Conservation (phyloP, 2,888 invertebrate genomes). For the Neocrepidodera transversa region DNA sequence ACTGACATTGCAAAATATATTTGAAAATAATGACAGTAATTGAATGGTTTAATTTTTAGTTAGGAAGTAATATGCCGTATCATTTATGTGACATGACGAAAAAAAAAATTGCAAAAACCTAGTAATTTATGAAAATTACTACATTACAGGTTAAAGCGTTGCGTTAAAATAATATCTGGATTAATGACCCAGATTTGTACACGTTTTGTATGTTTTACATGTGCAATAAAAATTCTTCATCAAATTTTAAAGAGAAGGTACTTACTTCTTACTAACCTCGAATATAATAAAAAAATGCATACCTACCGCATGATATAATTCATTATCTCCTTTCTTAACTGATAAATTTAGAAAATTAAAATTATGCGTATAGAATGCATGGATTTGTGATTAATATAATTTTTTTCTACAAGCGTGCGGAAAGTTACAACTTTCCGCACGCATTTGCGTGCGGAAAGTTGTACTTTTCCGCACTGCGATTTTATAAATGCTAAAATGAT, state of each 20-base stretch:
- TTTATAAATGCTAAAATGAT: too few relatives aligned
- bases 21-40: not conserved
- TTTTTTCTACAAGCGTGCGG: too few relatives aligned
- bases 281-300: too few relatives aligned
- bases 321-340: too few relatives aligned
- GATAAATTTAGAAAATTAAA: too few relatives aligned
- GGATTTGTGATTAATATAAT: too few relatives aligned
- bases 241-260: conserved; percentile 4
- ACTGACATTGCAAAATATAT: too few relatives aligned
- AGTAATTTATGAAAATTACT: conserved; percentile 14
- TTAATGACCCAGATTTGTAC: conserved; percentile 10
- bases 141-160: not conserved
- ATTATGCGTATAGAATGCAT: too few relatives aligned
- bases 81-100: conserved; percentile 5
- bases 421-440: too few relatives aligned
- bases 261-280: conserved; percentile 1
- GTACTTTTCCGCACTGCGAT: too few relatives aligned
- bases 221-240: conserved; percentile 9
- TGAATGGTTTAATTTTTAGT: not conserved
- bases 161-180: conserved; percentile 4
- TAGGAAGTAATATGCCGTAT: not conserved
- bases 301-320: too few relatives aligned
- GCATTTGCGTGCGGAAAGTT: too few relatives aligned
- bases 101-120: not conserved
- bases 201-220: conserved; percentile 12